Evolutionary conservation across 30 jellyfish, hydroid and myxozoan species (phyloP).

Genomic region (Chironex yamaguchii): DNA sequence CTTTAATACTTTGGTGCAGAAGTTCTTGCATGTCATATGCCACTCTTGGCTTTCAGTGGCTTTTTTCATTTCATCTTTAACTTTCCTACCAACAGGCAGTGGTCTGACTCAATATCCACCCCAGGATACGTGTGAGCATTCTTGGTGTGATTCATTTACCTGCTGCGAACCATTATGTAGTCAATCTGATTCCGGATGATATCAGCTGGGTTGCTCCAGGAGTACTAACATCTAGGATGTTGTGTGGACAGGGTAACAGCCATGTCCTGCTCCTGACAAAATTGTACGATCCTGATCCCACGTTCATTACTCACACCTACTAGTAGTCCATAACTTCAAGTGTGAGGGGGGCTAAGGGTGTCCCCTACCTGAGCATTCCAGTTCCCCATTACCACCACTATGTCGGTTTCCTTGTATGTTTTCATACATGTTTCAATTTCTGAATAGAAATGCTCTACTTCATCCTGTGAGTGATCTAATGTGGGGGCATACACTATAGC

Average conservation of each 20-base stretch:
- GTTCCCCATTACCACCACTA: too few species aligned
- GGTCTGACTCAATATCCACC: conserved; percentile 34
- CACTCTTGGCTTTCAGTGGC: not conserved
- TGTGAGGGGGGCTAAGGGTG: not conserved
- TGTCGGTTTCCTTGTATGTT: too few species aligned
- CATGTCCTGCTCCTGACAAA: not conserved
- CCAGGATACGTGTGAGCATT: conserved; percentile 8
- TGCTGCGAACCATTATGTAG: not conserved
- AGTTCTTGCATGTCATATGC: not conserved
- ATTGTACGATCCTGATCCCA: not conserved
- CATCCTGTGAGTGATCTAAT: too few species aligned
- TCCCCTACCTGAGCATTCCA: conserved; percentile 9
- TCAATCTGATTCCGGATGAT: conserved; percentile 20
- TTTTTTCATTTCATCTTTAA: not conserved
- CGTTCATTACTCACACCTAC: conserved; percentile 1
- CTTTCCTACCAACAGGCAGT: not conserved
- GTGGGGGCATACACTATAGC: too few species aligned
- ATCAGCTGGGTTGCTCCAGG: conserved; percentile 52
- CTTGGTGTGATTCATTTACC: conserved; percentile 7
- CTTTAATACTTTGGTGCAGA: not conserved
- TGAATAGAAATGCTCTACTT: too few species aligned
- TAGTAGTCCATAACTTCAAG: not conserved
- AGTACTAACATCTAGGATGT: too few species aligned
- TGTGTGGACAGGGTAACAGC: too few species aligned
- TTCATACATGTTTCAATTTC: too few species aligned